phyloP scores from a whole-genome alignment of 2,797 vertebrate genomes.

The Odontamblyopus lacepedii region DNA sequence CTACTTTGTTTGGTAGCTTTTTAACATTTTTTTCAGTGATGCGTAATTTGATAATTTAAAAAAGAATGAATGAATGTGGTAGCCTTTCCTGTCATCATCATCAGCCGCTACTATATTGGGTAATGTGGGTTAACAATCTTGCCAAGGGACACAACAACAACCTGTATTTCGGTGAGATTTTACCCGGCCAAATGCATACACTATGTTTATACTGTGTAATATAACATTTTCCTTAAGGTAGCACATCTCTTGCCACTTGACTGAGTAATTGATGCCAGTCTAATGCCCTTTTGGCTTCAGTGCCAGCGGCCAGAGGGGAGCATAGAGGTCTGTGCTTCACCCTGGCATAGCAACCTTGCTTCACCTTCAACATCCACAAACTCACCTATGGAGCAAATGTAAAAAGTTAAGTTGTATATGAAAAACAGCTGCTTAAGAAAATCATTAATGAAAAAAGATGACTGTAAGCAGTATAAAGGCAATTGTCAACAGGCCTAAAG shows the following conservation, averaged over 20 bases:
- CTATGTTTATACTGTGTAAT: not conserved
- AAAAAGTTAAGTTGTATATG: not conserved
- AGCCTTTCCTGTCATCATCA: not conserved
- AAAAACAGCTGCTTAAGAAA: not conserved
- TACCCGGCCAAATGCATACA: not conserved
- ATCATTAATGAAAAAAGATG: not conserved
- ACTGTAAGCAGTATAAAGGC: not conserved
- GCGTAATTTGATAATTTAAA: not conserved
- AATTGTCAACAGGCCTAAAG: no score
- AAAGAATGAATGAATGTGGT: not conserved
- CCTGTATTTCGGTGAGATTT: not conserved
- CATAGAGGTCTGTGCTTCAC: constrained; percentile 69
- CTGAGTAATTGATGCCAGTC: constrained; percentile 77
- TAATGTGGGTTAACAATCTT: not conserved
- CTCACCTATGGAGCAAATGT: constrained; percentile 12
- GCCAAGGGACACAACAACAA: not conserved
- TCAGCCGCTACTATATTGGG: not conserved
- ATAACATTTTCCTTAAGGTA: constrained; percentile 13
- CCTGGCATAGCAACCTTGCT: constrained; percentile 76
- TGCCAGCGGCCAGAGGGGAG: constrained; percentile 70
- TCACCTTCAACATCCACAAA: constrained; percentile 70
- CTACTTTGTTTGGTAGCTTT: not conserved
- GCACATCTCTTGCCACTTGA: constrained; percentile 24
- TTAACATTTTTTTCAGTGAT: not conserved
- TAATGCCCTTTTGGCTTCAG: constrained; percentile 72